These are phyloP conservation scores for Choristoneura fumiferana DNA, from an alignment of 1,140 invertebrate species.

Conservation along the genomic window DNA sequence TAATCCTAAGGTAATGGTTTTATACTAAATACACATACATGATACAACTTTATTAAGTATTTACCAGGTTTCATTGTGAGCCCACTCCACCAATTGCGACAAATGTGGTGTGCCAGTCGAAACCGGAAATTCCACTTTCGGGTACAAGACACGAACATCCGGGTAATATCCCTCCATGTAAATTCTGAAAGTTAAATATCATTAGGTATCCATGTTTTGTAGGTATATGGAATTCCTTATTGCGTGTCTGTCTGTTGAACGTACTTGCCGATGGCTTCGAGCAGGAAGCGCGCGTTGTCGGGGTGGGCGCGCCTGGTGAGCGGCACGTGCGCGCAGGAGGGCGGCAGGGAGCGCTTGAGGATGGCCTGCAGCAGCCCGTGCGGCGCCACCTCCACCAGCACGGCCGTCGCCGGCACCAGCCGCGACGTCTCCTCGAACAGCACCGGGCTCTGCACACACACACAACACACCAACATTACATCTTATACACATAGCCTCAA, in stretches of 20 bases:
- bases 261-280: constrained; percentile 83
- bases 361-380: constrained; percentile 88
- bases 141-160: background rate
- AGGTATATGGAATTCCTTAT: background rate
- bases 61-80: background rate
- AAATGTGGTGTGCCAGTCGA: background rate
- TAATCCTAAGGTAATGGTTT: background rate
- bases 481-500: too few species aligned
- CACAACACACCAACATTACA: too few species aligned
- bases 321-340: constrained; percentile 81
- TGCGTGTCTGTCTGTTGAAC: constrained; percentile 18
- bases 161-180: constrained; percentile 6
- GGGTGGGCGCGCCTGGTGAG: constrained; percentile 85
- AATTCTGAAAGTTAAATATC: background rate
- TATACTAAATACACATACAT: background rate
- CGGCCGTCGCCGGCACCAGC: constrained; percentile 85
- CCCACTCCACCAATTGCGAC: background rate
- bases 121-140: constrained; percentile 5
- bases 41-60: background rate
- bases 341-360: constrained; percentile 76
- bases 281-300: constrained; percentile 84
- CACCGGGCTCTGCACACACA: constrained; percentile 79
- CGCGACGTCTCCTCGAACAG: constrained; percentile 88
- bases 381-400: constrained; percentile 87
- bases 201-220: background rate